Evolutionary conservation across 2,888 invertebrate species (phyloP).

Genomic region (Spisula solida): DNA sequence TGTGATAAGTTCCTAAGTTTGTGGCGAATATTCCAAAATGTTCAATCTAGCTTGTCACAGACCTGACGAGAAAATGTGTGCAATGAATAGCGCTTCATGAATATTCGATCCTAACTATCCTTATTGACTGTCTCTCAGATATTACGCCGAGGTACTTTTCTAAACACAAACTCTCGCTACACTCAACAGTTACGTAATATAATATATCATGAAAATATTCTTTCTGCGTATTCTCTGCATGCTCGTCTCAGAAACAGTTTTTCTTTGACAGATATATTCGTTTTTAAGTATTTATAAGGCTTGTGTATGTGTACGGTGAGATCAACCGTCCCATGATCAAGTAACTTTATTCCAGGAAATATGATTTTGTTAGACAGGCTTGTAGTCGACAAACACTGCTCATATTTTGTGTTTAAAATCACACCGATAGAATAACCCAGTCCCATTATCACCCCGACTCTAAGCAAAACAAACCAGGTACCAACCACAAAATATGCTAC

Average conservation of each 20-base stretch:
- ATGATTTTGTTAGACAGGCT: too few relatives aligned
- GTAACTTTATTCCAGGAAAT: too few relatives aligned
- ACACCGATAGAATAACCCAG: too few relatives aligned
- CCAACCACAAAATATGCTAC: too few relatives aligned
- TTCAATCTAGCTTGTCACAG: neutral
- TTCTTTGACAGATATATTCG: neutral
- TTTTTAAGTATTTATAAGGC: neutral
- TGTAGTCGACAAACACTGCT: too few relatives aligned
- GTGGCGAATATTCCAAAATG: slow-evolving; percentile 3
- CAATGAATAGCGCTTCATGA: slow-evolving; percentile 12
- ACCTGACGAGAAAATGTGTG: slow-evolving; percentile 1
- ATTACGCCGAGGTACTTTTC: neutral
- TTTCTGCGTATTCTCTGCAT: neutral
- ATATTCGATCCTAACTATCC: slow-evolving; percentile 22
- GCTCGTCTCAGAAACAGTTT: neutral
- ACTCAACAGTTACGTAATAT: neutral
- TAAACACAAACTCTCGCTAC: slow-evolving; percentile 5
- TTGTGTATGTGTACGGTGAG: too few relatives aligned
- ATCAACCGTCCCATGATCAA: too few relatives aligned
- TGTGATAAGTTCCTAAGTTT: neutral
- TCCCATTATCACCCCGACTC: too few relatives aligned
- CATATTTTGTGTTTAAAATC: too few relatives aligned
- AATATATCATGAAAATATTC: neutral
- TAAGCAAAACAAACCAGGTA: too few relatives aligned
- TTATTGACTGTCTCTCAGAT: slow-evolving; percentile 15